Evolutionary conservation across 2,888 invertebrate genomes (phyloP), one percentile per base, ranked within the genome.

Genomic region (Plemyria rubiginata): DNA sequence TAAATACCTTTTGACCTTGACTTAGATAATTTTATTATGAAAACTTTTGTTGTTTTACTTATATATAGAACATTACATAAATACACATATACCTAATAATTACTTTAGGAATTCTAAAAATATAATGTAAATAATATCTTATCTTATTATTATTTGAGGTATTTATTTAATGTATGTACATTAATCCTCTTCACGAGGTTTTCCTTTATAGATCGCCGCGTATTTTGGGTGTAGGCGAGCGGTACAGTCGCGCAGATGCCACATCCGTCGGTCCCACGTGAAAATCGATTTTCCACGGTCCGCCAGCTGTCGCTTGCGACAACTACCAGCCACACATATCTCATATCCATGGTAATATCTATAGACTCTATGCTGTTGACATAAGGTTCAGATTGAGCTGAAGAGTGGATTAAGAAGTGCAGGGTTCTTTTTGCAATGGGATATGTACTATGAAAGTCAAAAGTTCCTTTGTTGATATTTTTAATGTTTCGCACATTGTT

Each of bases 401-500:
- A 50, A 40, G 29, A 22, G 45, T 58, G 38, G 2, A 0, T 56
- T 63, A 63, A 29, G 56, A 58, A 67, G 70, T 65, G 68, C 62
- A 64, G 53, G 57, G 50, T 68, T 67, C 73, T 69, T 54, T 72
- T 81, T 81, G 85, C 77, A 73, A 73, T 72, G 67, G 72, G 74
- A 77, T 86, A 90, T 88, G 86, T 90, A 90, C 88, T 90, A 88
- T 88, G 87, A 88, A 88, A 90, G 90, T 91, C 90, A 91, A 89
- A 91, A 91, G 90, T 86, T 85, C 88, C 81, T 89, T 92, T 92
- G 92, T 92, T 92, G 92, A 92, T 92, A 92, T 90, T 90, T 92
- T 92, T 91, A 92, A 92, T 91, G 92, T 92, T 91, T 92, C 90
- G 91, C 92, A 90, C 92, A 92, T 92, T 92, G 92, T 92, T 86